A percentile compares a stretch with the other conserved stretches of the same genome.
Conservation (phyloP, 2,888 invertebrate genomes). For the Sphaerophoria rueppellii region DNA sequence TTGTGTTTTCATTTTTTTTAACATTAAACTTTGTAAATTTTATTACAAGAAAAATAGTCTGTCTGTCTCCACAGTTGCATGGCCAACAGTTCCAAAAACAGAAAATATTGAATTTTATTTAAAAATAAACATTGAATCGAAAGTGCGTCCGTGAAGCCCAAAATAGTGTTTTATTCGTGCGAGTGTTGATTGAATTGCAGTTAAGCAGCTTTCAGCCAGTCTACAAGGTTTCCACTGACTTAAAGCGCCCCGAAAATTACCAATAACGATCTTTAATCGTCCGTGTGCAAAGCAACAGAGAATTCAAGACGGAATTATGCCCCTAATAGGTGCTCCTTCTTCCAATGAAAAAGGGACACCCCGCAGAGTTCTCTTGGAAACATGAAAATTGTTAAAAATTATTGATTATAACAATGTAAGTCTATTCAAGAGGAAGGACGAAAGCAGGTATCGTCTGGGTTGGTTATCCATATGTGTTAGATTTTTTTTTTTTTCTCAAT, state of each 20-base stretch:
- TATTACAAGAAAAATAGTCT: slow-evolving; percentile 56
- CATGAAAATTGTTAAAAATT: slow-evolving; percentile 51
- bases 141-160: slow-evolving; percentile 19
- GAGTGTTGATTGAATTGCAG: slow-evolving; percentile 35
- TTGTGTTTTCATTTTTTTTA: slow-evolving; percentile 70
- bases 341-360: slow-evolving; percentile 21
- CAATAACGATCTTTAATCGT: not conserved
- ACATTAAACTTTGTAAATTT: slow-evolving; percentile 53
- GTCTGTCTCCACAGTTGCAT: slow-evolving; percentile 52
- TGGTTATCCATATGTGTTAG: not conserved
- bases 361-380: slow-evolving; percentile 63
- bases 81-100: slow-evolving; percentile 30
- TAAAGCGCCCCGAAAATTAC: slow-evolving; percentile 7
- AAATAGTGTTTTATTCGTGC: not conserved
- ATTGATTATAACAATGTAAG: slow-evolving; percentile 63
- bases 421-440: not conserved
- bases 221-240: not conserved
- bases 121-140: slow-evolving; percentile 13
- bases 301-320: slow-evolving; percentile 35
- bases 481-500: not conserved
- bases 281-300: slow-evolving; percentile 38
- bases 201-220: not conserved
- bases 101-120: slow-evolving; percentile 9
- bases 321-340: slow-evolving; percentile 49
- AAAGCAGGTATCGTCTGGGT: not conserved